These are phyloP conservation scores for Pycnomerus fuliginosus DNA, from an alignment of 2,888 invertebrate genomes.

Conservation along the genomic window DNA sequence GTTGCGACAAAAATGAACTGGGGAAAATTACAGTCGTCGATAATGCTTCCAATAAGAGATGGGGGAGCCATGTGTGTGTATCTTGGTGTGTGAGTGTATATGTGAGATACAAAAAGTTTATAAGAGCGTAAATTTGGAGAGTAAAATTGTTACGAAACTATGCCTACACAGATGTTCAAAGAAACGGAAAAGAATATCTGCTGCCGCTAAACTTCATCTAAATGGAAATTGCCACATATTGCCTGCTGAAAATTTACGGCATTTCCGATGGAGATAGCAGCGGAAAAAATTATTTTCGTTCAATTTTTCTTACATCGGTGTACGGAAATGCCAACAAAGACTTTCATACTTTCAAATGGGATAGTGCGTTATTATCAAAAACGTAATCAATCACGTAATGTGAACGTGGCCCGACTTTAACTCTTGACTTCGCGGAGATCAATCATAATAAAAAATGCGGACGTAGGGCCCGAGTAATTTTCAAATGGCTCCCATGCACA, in stretches of 20 bases:
- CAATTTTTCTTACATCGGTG: too few species aligned
- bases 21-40: too few species aligned
- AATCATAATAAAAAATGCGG: slow-evolving; percentile 20
- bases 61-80: too few species aligned
- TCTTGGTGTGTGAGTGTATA: too few species aligned
- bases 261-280: too few species aligned
- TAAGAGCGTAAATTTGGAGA: slow-evolving; percentile 28
- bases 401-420: slow-evolving; percentile 11
- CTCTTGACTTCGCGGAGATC: slow-evolving; percentile 14
- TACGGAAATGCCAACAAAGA: neutral
- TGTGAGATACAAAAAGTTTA: slow-evolving; percentile 29
- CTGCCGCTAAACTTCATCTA: slow-evolving; percentile 42
- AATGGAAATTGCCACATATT: slow-evolving; percentile 46
- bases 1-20: too few species aligned
- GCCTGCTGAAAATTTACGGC: too few species aligned
- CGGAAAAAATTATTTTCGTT: too few species aligned
- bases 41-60: too few species aligned
- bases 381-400: slow-evolving; percentile 18
- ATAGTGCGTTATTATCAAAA: slow-evolving; percentile 10
- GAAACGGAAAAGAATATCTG: slow-evolving; percentile 38
- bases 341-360: neutral
- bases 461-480: slow-evolving; percentile 12
- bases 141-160: slow-evolving; percentile 35
- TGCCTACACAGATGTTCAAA: slow-evolving; percentile 41
- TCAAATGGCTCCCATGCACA: slow-evolving; percentile 8